Percentiles rank a stretch among this genome's conserved stretches.
These are phyloP conservation scores for Muscina levida DNA, from an alignment of 2,888 invertebrate species.

Conservation along the genomic window DNA sequence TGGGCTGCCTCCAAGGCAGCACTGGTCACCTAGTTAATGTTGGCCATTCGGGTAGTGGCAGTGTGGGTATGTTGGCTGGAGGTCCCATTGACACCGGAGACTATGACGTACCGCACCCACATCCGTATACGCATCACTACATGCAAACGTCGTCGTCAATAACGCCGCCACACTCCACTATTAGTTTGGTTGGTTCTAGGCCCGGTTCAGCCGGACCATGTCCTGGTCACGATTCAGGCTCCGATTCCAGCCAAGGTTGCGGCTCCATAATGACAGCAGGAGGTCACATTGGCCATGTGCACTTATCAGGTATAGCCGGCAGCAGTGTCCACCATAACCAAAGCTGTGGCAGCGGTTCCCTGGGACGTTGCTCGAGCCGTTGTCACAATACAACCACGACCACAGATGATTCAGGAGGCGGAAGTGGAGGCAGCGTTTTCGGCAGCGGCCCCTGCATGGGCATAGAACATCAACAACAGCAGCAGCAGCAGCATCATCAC, in stretches of 20 bases:
- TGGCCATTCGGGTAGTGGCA: constrained; percentile 71
- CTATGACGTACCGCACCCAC: constrained; percentile 80
- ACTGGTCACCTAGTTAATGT: constrained; percentile 70
- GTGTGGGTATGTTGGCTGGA: constrained; percentile 77
- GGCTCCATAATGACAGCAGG: constrained; percentile 78
- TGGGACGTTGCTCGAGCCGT: constrained; percentile 78
- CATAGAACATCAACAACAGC: constrained; percentile 66
- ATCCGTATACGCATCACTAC: constrained; percentile 80
- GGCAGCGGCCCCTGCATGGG: constrained; percentile 72
- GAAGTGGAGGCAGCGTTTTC: constrained; percentile 75
- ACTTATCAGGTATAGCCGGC: constrained; percentile 63
- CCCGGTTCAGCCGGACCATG: constrained; percentile 79
- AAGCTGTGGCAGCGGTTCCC: constrained; percentile 77
- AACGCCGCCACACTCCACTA: constrained; percentile 79
- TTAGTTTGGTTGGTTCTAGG: constrained; percentile 77
- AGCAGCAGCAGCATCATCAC: constrained; percentile 74
- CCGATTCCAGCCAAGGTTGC: constrained; percentile 79
- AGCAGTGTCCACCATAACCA: constrained; percentile 73
- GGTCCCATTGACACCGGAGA: constrained; percentile 79
- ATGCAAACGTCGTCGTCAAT: constrained; percentile 80
- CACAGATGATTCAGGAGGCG: constrained; percentile 78
- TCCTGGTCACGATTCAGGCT: constrained; percentile 79
- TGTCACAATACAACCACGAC: constrained; percentile 77
- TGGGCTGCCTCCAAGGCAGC: constrained; percentile 75
- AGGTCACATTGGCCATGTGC: constrained; percentile 63